Evolutionary conservation across 2,888 invertebrate genomes (phyloP).

Genomic region (Carcina quercana): DNA sequence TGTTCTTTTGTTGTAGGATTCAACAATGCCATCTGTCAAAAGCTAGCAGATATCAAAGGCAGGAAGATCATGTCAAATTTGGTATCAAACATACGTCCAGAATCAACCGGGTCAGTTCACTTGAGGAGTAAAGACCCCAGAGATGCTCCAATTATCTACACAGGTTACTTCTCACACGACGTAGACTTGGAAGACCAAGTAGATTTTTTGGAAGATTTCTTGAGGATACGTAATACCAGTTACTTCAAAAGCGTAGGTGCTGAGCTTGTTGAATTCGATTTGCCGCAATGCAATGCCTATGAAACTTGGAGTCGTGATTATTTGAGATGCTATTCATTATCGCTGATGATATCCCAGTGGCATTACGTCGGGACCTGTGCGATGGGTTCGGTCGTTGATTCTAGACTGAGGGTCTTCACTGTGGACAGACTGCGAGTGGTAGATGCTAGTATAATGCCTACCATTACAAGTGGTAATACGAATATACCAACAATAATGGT

Average conservation of each 20-base stretch:
- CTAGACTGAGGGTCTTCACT: constrained; percentile 75
- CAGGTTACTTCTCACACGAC: constrained; percentile 71
- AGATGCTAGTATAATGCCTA: constrained; percentile 86
- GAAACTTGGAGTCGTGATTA: constrained; percentile 27
- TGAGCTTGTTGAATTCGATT: constrained; percentile 25
- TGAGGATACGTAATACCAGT: constrained; percentile 41
- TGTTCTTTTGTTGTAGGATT: constrained; percentile 19
- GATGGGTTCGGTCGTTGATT: constrained; percentile 75
- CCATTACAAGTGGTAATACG: constrained; percentile 80
- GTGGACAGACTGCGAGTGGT: constrained; percentile 77
- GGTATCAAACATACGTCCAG: constrained; percentile 37
- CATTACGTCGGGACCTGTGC: constrained; percentile 40
- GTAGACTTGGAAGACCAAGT: constrained; percentile 56
- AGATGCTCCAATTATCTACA: constrained; percentile 70
- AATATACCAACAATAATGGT: constrained; percentile 86
- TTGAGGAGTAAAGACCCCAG: constrained; percentile 66
- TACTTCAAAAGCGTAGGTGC: constrained; percentile 42
- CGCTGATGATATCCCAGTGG: constrained; percentile 76
- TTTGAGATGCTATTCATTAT: constrained; percentile 35
- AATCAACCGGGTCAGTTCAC: constrained; percentile 66
- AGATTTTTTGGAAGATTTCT: constrained; percentile 36
- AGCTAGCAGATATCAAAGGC: constrained; percentile 14
- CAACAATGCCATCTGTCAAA: constrained; percentile 22
- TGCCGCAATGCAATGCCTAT: constrained; percentile 25
- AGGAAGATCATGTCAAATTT: constrained; percentile 14